A percentile compares a stretch with the other conserved stretches of the same genome.
Conservation (phyloP, 2,797 vertebrate species). For the Acanthiza pusilla region DNA sequence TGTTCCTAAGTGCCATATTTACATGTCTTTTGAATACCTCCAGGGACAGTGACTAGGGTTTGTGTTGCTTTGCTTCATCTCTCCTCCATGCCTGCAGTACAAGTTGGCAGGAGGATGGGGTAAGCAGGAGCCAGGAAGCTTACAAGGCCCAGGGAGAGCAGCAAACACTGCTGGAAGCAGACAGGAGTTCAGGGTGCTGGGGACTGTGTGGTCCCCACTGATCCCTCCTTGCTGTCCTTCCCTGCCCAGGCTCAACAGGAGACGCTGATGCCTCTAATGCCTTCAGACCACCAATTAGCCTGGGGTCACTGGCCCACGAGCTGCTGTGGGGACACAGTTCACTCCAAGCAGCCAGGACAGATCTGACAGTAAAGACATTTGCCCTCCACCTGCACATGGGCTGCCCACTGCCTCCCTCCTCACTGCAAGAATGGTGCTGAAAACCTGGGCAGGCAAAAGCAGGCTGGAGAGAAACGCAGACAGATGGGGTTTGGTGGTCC, state of each 20-base stretch:
- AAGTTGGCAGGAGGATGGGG: neutral
- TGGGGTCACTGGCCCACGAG: neutral
- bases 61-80: neutral
- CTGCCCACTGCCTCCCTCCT: neutral
- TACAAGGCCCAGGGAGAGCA: neutral
- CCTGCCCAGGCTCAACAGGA: neutral
- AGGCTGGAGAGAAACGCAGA: neutral
- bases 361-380: neutral
- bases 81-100: neutral
- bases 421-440: neutral
- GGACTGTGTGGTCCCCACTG: neutral
- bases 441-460: neutral
- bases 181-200: neutral
- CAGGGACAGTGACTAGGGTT: neutral
- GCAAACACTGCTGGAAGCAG: rapidly evolving
- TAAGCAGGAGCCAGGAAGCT: neutral
- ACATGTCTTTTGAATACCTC: neutral
- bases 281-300: neutral
- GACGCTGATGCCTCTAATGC: neutral
- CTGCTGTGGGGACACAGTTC: too few relatives aligned
- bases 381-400: neutral
- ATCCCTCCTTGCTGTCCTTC: neutral
- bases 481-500: neutral
- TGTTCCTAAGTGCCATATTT: neutral
- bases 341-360: neutral